phyloP scores from a whole-genome alignment of 2,888 invertebrate species.

The Clusia tigrina region DNA sequence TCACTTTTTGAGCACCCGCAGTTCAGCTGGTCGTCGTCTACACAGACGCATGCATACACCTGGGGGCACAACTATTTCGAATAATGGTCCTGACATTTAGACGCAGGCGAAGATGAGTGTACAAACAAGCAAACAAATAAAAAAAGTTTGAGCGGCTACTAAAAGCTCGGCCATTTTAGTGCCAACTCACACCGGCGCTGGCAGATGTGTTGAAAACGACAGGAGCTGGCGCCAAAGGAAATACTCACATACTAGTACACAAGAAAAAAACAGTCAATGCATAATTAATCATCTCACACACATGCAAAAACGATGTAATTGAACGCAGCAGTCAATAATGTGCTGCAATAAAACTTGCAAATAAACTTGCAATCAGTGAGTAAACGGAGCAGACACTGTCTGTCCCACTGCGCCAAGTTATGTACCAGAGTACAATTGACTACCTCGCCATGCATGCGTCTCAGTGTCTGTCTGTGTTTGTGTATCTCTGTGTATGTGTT shows the following conservation, averaged over 20 bases:
- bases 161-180: not conserved
- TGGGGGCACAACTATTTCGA: not conserved
- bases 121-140: not conserved
- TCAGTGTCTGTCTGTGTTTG: slow-evolving; percentile 18
- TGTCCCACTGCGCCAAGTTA: not conserved
- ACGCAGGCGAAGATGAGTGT: not conserved
- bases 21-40: not conserved
- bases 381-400: not conserved
- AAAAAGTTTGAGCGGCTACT: not conserved
- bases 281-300: slow-evolving; percentile 50
- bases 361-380: no score
- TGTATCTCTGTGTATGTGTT: slow-evolving; percentile 16
- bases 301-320: not conserved
- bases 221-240: slow-evolving; percentile 32
- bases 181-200: not conserved
- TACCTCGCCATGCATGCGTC: not conserved
- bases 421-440: not conserved
- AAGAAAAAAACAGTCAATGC: slow-evolving; percentile 42
- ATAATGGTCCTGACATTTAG: not conserved
- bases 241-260: slow-evolving; percentile 28
- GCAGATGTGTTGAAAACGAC: slow-evolving; percentile 6
- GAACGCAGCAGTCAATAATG: no score
- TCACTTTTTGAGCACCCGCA: not conserved
- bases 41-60: no score
- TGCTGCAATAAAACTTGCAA: no score